A percentile compares a stretch with the other conserved stretches of the same genome.
These are phyloP conservation scores for Cephalopachus bancanus DNA, from an alignment of 2,797 vertebrate genomes.

Conservation along the genomic window DNA sequence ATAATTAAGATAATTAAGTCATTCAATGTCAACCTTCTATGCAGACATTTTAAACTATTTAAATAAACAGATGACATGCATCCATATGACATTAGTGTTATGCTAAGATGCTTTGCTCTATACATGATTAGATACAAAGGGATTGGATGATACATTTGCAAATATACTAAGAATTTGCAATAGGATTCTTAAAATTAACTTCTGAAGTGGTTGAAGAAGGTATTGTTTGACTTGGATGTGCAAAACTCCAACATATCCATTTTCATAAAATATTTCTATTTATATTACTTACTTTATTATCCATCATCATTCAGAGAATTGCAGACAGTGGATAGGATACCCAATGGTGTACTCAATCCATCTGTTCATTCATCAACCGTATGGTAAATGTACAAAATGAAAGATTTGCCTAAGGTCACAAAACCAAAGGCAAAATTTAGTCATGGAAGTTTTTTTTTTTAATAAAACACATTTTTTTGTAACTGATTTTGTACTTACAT, in stretches of 20 bases:
- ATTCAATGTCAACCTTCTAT: conserved; percentile 82
- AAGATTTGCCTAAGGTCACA: conserved; percentile 61
- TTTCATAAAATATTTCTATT: conserved; percentile 68
- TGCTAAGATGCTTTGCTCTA: conserved; percentile 57
- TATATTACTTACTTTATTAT: conserved; percentile 66
- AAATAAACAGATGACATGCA: conserved; percentile 78
- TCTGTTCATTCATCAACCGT: conserved; percentile 81
- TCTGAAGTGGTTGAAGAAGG: conserved; percentile 5
- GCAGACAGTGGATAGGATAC: conserved; percentile 67
- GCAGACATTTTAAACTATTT: conserved; percentile 75
- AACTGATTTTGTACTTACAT: not conserved
- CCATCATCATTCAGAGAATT: conserved; percentile 64
- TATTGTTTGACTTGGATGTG: not conserved
- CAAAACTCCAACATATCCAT: conserved; percentile 49
- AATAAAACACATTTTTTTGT: not conserved
- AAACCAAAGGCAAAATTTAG: conserved; percentile 68
- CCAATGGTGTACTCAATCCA: conserved; percentile 68
- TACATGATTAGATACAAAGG: conserved; percentile 22
- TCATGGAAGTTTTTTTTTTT: not conserved
- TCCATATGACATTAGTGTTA: conserved; percentile 72
- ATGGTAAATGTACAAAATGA: conserved; percentile 51
- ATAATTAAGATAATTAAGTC: conserved; percentile 89
- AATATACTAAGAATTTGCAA: not conserved
- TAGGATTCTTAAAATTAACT: conserved; percentile 50
- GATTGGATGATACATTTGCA: not conserved